Base-by-base conservation (phyloP, 2,888 invertebrate genomes). In the Cheilosia pagana region DNA sequence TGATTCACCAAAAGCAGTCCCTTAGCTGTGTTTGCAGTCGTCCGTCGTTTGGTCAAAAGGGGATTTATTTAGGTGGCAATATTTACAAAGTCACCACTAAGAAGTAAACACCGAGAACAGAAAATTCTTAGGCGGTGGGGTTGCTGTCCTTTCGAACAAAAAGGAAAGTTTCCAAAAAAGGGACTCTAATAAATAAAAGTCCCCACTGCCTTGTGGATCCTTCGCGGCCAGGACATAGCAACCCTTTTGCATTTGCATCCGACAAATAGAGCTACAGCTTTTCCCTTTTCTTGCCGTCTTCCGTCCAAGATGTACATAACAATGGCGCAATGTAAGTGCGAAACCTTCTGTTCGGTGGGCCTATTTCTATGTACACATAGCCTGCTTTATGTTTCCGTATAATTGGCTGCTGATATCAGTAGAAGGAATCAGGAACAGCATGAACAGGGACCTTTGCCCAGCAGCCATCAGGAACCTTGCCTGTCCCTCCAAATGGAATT, bases 351-450 rank as follows among this genome's bases (percentile, higher is more conserved):
- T 41, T 78, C 12, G 41, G 48, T 50, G 16, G 28, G 31, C 39
- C 39, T 39, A 5, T 16, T 19, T 59, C 4, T 12, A 10, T 59
- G 14, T 43, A 72, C 35, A 21, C n/a, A 48, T 60, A 67, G 60
- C 67, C 67, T 74, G 67, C 41, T 60, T 60, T 74, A 62, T 67
- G 60, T 81, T 79, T 48, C 45, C 62, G 8, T 81, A 48, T 68
- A 74, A 81, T 81, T 68, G 62, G 60, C 75, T 68, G 55, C 67
- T 81, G 74, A 71, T 71, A 78, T 78, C 77, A 57, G 63, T 43
- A 57, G 57, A 41, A 63, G 23, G 70, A 70, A 77, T 77, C 57
- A 41, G 50, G 23, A 0, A 14, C 7, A 21, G 19, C 25, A 28
- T n/a, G 43, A 41, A 62, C 25, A 41, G 16, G 57, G 14, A 16